Evolutionary conservation across 2,113 vertebrate genomes (phyloP), one percentile per base, ranked within the genome.

Genomic region (Notiomystis cincta): DNA sequence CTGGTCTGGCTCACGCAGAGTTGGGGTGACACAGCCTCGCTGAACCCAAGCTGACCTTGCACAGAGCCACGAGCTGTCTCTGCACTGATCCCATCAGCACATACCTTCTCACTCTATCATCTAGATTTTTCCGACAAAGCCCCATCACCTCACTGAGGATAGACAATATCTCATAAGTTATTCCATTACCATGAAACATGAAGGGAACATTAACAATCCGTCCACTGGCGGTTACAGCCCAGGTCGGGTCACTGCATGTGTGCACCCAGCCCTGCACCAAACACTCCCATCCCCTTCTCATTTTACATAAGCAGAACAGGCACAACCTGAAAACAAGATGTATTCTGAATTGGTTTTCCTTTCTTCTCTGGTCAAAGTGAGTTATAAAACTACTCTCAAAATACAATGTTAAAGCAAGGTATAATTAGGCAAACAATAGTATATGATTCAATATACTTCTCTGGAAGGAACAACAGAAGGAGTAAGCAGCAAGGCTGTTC

Each of bases 201-300:
- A 79, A 62, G 14, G 22, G 31, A 82, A 38, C 42, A 18, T 38
- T 42, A 86, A 40, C 50, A 33, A 24, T 45, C 50, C 0, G 0
- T 51, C 54, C n/a, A 5, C 57, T 14, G 67, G 81, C 3, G 2
- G 7, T 47, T 48, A 38, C 40, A 22, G 45, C 40, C 30, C 14
- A 23, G 31, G 48, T 27, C 0, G 0, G 60, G 40, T 81, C 64
- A 24, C 2, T 5, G 56, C 72, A 71, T 28, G 2, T 0, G 9
- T 3, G 2, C 38, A 38, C 37, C 7, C 61, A 45, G 51, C 42
- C 76, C 15, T n/a, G 48, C 66, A 33, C 9, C 48, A 64, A 64
- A 40, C 37, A 9, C 19, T 65, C 30, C 45, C 2, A 2, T 17
- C 33, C 78, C 9, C 0, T 35, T 85, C 61, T 53, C 3, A 0